Evolutionary conservation across 2,797 vertebrate species (phyloP), one percentile per base, ranked within the genome.

Genomic region (Falco peregrinus): DNA sequence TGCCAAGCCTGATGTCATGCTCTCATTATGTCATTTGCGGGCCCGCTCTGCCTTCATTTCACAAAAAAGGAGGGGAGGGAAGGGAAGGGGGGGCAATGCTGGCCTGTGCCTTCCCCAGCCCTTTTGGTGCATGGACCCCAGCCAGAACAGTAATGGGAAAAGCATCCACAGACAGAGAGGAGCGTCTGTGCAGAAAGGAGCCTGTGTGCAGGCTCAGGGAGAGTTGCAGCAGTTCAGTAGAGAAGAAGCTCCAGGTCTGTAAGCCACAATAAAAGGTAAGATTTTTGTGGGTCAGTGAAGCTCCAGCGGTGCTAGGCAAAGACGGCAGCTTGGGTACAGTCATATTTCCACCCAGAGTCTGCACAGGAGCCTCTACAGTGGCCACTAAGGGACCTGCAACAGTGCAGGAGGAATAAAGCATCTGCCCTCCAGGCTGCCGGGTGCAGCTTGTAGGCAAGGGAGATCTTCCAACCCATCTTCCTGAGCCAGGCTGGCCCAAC

Each of bases 1-100:
- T 95, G 98, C 97, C 98, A 98, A 97, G 86, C 33, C 90, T 98
- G 97, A 98, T 95, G 96, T 98, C 97, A 98, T 91, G 89, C 90
- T 97, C 95, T 92, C 95, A 96, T 98, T 96, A 98, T 96, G 97
- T 98, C 97, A 98, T 96, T 93, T 86, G 76, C 31, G 97, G 95
- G 94, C 89, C 94, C 5, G 41, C 45, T 78, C 90, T 94, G 95
- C 88, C 96, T 95, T 87, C 92, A 41, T 59, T 59, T 77, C 95
- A 60, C 87, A 43, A 31, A 84, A 89, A 84, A 84, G 59, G 37
- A 70, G 26, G 15, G 45, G 47, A 85, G 60, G 54, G 29, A 59
- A 47, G 12, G 47, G n/a, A 54, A 22, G 13, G 41, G 24, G 45
- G 50, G 77, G 79, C 84, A 85, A 77, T 10, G 12, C 63, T 80